Percentiles rank a stretch among this genome's conserved stretches.
Conservation (phyloP, 2,888 invertebrate species). For the Drosophila meridiana region DNA sequence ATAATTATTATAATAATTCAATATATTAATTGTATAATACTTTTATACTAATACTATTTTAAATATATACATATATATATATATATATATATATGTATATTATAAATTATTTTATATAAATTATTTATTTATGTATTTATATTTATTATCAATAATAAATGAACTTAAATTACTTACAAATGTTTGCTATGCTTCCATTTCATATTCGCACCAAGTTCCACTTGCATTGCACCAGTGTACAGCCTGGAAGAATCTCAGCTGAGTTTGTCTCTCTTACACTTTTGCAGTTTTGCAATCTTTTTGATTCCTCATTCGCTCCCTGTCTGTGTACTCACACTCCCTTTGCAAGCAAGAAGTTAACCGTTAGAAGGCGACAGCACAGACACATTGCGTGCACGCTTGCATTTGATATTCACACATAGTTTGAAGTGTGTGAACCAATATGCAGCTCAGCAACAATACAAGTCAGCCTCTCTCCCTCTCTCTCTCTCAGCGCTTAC, state of each 20-base stretch:
- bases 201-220: neutral
- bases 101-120: too few relatives aligned
- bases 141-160: neutral
- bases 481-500: neutral
- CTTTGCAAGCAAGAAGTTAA: neutral
- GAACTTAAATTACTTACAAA: neutral
- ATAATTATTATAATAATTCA: neutral
- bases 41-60: neutral
- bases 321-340: neutral
- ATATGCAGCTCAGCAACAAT: neutral
- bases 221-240: constrained; percentile 18
- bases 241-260: neutral
- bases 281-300: neutral
- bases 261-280: neutral
- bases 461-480: neutral
- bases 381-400: neutral
- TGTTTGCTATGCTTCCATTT: neutral
- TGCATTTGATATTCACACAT: neutral
- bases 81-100: neutral
- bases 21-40: neutral
- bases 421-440: neutral
- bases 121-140: neutral
- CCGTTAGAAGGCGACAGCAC: constrained; percentile 12
- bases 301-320: neutral
- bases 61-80: neutral